phyloP scores from a whole-genome alignment of 2,113 vertebrate species.

The Rhea americana region DNA sequence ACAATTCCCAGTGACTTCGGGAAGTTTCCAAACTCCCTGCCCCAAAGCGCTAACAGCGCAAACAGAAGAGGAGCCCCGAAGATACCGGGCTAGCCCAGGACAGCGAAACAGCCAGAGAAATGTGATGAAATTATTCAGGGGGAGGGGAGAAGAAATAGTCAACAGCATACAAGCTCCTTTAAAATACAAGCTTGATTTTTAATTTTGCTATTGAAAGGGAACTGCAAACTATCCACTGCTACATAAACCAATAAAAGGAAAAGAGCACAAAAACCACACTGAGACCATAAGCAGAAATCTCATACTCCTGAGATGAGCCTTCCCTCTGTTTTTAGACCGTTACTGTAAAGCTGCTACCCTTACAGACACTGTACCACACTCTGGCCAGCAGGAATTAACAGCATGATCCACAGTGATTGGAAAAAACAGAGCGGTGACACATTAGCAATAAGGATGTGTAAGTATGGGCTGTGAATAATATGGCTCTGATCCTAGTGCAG shows the following conservation, averaged over 20 bases:
- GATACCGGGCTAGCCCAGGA: neutral
- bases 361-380: neutral
- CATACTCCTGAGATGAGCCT: neutral
- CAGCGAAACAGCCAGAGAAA: neutral
- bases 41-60: neutral
- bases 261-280: neutral
- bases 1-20: conserved; percentile 1
- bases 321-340: neutral
- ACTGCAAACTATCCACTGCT: neutral
- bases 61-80: neutral
- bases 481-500: conserved; percentile 44
- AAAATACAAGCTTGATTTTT: neutral
- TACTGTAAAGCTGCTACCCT: conserved; percentile 1
- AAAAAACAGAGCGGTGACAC: conserved; percentile 11
- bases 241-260: neutral
- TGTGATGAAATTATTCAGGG: neutral
- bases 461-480: conserved; percentile 19
- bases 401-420: neutral
- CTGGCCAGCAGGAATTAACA: conserved; percentile 2
- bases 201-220: neutral
- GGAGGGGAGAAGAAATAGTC: neutral
- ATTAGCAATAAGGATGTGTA: conserved; percentile 10
- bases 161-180: neutral
- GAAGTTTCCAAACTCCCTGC: conserved; percentile 29
- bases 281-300: neutral